These are phyloP conservation scores for Drosophila pseudotakahashii DNA, from an alignment of 2,888 invertebrate genomes.

Conservation along the genomic window DNA sequence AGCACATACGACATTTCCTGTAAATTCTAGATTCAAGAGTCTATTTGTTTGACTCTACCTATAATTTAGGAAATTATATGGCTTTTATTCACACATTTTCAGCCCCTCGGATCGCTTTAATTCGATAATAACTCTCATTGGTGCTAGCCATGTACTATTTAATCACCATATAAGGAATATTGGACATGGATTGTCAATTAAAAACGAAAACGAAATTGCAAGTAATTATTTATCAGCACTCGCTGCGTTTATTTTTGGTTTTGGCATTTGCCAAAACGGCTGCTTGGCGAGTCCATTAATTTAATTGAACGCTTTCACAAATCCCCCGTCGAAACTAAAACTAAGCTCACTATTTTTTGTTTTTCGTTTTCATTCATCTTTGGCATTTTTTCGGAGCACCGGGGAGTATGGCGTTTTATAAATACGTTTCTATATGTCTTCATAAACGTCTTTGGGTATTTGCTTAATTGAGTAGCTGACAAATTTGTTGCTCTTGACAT, in stretches of 20 bases:
- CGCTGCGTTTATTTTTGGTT: conserved; percentile 37
- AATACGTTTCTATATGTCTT: conserved; percentile 31
- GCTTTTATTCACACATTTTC: conserved; percentile 30
- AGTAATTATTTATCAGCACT: conserved; percentile 55
- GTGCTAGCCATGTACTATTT: not conserved
- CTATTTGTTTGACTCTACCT: too few species aligned
- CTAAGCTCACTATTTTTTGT: conserved; percentile 7
- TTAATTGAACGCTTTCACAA: conserved; percentile 83
- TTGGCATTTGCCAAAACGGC: conserved; percentile 49
- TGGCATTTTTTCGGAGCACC: conserved; percentile 6
- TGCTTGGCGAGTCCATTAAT: conserved; percentile 74
- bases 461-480: conserved; percentile 71
- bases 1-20: conserved; percentile 25
- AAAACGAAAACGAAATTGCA: conserved; percentile 49
- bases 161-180: conserved; percentile 7
- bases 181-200: conserved; percentile 39
- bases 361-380: conserved; percentile 31
- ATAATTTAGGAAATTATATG: conserved; percentile 4
- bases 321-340: conserved; percentile 48
- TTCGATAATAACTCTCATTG: conserved; percentile 34
- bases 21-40: not conserved
- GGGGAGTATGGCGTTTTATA: conserved; percentile 17
- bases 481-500: conserved; percentile 65
- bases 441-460: conserved; percentile 38
- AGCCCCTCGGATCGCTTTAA: conserved; percentile 10